Base-by-base conservation (phyloP, 2,888 invertebrate species). In the Yponomeuta cagnagella region DNA sequence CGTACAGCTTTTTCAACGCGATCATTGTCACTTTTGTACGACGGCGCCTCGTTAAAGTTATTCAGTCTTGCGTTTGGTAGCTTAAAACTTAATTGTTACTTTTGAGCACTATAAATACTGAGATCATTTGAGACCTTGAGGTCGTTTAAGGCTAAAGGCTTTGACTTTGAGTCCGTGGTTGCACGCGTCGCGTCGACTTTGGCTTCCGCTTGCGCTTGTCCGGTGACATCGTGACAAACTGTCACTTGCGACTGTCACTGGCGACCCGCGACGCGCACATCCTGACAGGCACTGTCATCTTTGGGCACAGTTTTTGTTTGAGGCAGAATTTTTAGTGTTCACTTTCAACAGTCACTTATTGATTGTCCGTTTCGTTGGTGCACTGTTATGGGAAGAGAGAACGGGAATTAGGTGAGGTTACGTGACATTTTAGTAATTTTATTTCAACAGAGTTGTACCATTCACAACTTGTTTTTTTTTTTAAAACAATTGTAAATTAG, bases 1-100 rank as follows among this genome's bases (percentile, higher is more conserved):
- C 94, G 79, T 96, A 96, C 68, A 96, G 89, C 86, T 97, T 97
- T 90, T 97, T 97, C 78, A 96, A 88, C 78, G 95, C 95, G 89
- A 97, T 93, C 97, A 97, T 97, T 37, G 69, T 78, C 70, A 64
- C 71, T 3, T 52, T 52, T 71, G 8, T 52, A 10, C 66, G 12
- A 66, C 68, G 58, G 2, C 37, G 66, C 70, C 43, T 66, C 43
- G 65, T 73, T 71, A 72, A 75, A 75, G 63, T 72, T 73, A 74
- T 72, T 79, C 79, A 80, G 79, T 80, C 79, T 79, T 74, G 43
- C 8, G 43, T 77, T 74, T 72, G 72, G 71, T 75, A 74, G 72
- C 75, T 75, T 76, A 75, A 77, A 77, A 58, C 52, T 75, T 74
- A 76, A 75, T 76, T 77, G 71, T 70, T 76, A 76, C 70, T 73